Conservation (phyloP, 2,888 invertebrate species). For the Orchesella flavescens region DNA sequence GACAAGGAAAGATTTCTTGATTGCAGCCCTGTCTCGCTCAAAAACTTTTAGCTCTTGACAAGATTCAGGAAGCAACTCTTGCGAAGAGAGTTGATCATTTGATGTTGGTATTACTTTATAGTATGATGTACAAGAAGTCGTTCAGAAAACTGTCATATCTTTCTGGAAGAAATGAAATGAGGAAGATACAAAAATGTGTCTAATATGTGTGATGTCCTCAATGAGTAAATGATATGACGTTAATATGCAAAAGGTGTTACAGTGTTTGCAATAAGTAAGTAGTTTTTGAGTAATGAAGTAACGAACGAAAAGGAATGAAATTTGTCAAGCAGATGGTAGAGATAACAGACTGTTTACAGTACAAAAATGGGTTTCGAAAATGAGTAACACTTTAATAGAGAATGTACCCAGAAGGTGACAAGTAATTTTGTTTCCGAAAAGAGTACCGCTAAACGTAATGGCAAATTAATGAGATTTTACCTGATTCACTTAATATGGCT, state of each 20-base stretch:
- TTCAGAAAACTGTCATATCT: constrained; percentile 17
- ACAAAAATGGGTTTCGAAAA: neutral
- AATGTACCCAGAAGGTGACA: neutral
- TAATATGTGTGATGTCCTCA: neutral
- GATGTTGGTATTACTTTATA: neutral
- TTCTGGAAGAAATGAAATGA: neutral
- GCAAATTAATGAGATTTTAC: constrained; percentile 4
- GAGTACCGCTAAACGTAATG: neutral
- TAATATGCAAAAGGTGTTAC: constrained; percentile 1
- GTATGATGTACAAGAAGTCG: constrained; percentile 3
- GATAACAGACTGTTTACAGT: neutral
- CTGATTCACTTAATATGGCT: neutral
- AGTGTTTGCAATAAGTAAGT: neutral
- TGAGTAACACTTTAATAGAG: neutral
- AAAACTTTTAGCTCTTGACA: neutral
- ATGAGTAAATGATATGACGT: constrained; percentile 33
- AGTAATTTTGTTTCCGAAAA: neutral
- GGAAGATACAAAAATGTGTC: neutral
- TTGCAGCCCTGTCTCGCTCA: constrained; percentile 20
- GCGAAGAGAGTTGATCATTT: neutral
- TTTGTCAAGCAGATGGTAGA: neutral
- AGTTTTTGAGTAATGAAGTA: neutral
- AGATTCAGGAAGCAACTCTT: constrained; percentile 34
- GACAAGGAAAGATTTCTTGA: constrained; percentile 28
- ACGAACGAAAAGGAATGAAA: neutral